phyloP scores from a whole-genome alignment of 2,888 invertebrate genomes.

The Idaea dimidiata region DNA sequence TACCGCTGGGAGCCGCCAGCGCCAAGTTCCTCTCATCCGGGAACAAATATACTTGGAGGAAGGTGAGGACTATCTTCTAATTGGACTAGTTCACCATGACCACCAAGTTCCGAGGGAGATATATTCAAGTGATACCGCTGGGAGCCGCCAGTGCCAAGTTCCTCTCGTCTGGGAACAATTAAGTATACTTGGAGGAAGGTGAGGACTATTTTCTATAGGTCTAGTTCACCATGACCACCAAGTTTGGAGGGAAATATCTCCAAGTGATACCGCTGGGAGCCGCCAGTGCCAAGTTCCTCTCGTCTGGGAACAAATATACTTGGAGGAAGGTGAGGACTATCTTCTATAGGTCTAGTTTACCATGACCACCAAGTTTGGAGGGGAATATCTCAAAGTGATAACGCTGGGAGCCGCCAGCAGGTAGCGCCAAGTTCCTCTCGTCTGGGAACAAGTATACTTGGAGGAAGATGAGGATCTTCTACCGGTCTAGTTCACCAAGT shows the following conservation, averaged over 20 bases:
- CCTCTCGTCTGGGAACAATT: slow-evolving; percentile 87
- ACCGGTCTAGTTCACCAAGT: slow-evolving; percentile 92
- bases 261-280: slow-evolving; percentile 91
- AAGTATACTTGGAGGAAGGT: slow-evolving; percentile 98
- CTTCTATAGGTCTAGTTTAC: slow-evolving; percentile 79
- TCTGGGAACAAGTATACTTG: slow-evolving; percentile 95
- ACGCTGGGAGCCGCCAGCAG: slow-evolving; percentile 87
- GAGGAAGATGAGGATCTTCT: slow-evolving; percentile 85
- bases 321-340: slow-evolving; percentile 89
- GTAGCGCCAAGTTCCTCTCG: slow-evolving; percentile 82
- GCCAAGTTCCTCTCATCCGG: slow-evolving; percentile 84
- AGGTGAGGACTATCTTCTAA: slow-evolving; percentile 67
- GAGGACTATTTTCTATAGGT: not conserved
- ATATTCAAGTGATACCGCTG: slow-evolving; percentile 92
- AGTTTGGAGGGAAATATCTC: slow-evolving; percentile 99
- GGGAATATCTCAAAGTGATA: slow-evolving; percentile 92
- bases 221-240: slow-evolving; percentile 97
- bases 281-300: slow-evolving; percentile 84
- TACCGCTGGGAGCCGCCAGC: slow-evolving; percentile 88
- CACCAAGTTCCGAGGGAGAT: slow-evolving; percentile 99
- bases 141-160: slow-evolving; percentile 89
- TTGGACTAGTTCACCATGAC: slow-evolving; percentile 91
- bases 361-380: slow-evolving; percentile 99
- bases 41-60: slow-evolving; percentile 98
- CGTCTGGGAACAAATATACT: slow-evolving; percentile 92